A percentile compares a stretch with the other conserved stretches of the same genome.
Evolutionary conservation across 2,113 vertebrate genomes (phyloP).

Genomic region (Butorides virescens): DNA sequence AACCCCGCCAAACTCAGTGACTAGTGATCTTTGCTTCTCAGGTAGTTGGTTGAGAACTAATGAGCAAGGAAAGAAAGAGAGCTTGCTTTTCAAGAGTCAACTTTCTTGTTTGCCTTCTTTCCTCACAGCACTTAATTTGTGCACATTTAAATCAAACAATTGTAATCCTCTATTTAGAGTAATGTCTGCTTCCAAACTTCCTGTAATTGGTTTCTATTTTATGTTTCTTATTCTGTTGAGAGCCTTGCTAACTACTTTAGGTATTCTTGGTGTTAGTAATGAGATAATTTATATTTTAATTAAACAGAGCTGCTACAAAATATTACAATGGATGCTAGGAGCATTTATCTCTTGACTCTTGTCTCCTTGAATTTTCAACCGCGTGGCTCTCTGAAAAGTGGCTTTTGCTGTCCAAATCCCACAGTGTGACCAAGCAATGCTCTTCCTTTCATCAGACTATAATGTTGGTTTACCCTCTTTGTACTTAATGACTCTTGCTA

Average conservation of each 20-base stretch:
- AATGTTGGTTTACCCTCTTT: not conserved
- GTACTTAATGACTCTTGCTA: not conserved
- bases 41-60: not conserved
- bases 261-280: not conserved
- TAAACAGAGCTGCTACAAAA: not conserved
- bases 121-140: not conserved
- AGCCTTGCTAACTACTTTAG: not conserved
- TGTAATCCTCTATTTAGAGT: not conserved
- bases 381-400: not conserved
- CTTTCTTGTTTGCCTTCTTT: not conserved
- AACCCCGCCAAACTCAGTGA: not conserved
- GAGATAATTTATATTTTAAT: slow-evolving; percentile 14
- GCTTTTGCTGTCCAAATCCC: not conserved
- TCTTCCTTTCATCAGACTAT: not conserved
- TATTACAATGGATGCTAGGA: not conserved
- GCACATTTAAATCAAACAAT: not conserved
- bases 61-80: not conserved
- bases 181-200: not conserved
- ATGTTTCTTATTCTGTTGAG: not conserved
- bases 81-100: not conserved
- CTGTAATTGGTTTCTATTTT: not conserved
- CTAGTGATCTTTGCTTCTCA: not conserved
- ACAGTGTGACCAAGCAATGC: not conserved
- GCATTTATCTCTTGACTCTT: not conserved
- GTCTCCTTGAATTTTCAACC: not conserved